Evolutionary conservation across 1,140 invertebrate genomes (phyloP).

Genomic region (Neodiprion pinetum): DNA sequence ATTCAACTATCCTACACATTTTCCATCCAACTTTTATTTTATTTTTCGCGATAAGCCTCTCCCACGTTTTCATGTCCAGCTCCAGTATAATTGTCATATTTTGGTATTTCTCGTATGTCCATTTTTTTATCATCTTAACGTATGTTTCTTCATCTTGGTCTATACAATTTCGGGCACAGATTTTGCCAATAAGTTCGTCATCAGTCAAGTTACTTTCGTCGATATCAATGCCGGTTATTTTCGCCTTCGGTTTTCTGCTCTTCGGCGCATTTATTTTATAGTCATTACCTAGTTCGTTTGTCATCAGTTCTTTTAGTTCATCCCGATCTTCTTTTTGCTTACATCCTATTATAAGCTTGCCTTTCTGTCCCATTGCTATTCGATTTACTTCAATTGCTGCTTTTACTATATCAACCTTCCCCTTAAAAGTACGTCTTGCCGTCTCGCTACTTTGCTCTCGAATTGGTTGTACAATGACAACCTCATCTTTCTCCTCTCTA

Average conservation of each 20-base stretch:
- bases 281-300: too few relatives aligned
- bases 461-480: too few relatives aligned
- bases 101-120: constrained; percentile 15
- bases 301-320: too few relatives aligned
- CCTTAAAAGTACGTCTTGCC: not conserved
- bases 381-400: constrained; percentile 7
- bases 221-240: too few relatives aligned
- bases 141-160: constrained; percentile 6
- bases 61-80: not conserved
- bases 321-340: not conserved
- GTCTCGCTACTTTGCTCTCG: too few relatives aligned
- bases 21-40: constrained; percentile 17
- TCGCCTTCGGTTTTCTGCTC: too few relatives aligned
- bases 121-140: constrained; percentile 11
- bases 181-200: constrained; percentile 12
- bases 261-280: too few relatives aligned
- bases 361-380: not conserved
- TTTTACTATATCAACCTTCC: constrained; percentile 7
- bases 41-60: constrained; percentile 1
- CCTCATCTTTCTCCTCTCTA: too few relatives aligned
- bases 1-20: constrained; percentile 9
- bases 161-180: constrained; percentile 20
- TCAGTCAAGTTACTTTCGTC: constrained; percentile 4
- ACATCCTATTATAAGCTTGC: constrained; percentile 1
- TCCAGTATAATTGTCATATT: constrained; percentile 12